Evolutionary conservation across 2,888 invertebrate genomes (phyloP).

Genomic region (Erebia aethiops): DNA sequence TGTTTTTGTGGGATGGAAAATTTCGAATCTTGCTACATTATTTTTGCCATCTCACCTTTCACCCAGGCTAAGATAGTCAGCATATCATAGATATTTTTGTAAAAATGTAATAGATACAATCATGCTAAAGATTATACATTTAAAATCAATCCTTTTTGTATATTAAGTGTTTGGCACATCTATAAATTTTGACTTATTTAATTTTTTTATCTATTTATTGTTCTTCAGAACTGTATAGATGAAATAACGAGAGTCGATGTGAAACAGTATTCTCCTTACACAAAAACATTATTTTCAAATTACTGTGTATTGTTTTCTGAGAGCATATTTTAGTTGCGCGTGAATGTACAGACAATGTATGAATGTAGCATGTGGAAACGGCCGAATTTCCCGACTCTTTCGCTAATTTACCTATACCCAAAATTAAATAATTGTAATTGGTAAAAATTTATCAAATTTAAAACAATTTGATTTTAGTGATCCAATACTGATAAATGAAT

Average conservation of each 20-base stretch:
- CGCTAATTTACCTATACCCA: background rate
- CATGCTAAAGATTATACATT: slow-evolving; percentile 27
- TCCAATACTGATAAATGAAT: background rate
- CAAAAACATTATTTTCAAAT: background rate
- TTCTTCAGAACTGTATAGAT: background rate
- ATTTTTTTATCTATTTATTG: background rate
- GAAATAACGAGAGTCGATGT: background rate
- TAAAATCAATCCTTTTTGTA: slow-evolving; percentile 17
- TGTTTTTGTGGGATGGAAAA: slow-evolving; percentile 13
- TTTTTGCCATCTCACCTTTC: slow-evolving; percentile 27
- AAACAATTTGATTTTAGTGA: background rate
- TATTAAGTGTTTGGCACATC: slow-evolving; percentile 15
- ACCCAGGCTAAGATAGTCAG: slow-evolving; percentile 41
- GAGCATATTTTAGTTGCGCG: background rate
- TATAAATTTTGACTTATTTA: background rate
- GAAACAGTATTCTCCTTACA: background rate
- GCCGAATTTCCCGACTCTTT: background rate
- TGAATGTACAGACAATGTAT: background rate
- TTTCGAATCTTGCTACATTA: slow-evolving; percentile 28
- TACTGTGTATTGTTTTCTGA: background rate
- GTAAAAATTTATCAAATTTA: background rate
- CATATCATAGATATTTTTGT: slow-evolving; percentile 52
- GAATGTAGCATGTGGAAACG: background rate
- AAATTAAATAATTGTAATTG: background rate
- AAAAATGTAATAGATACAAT: slow-evolving; percentile 38